phyloP scores from a whole-genome alignment of 2,797 vertebrate genomes.

The Dermochelys coriacea region DNA sequence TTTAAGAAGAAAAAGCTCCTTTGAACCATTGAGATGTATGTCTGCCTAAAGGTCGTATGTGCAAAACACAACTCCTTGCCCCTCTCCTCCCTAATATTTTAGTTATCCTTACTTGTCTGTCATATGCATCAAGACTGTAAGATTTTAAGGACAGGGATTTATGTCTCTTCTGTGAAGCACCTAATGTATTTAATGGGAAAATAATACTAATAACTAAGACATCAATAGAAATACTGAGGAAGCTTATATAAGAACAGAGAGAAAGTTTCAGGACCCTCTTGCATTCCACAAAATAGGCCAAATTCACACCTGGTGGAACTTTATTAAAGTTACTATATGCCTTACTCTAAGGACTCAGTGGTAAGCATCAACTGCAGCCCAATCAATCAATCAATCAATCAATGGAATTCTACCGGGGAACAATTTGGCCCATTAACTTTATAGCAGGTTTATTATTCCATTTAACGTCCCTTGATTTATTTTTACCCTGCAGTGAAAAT shows the following conservation, averaged over 20 bases:
- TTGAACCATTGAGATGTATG: neutral
- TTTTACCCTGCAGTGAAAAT: slow-evolving; percentile 74
- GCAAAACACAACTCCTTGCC: neutral
- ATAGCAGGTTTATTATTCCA: neutral
- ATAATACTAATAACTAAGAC: neutral
- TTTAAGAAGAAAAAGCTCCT: neutral
- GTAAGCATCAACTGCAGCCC: slow-evolving; percentile 13
- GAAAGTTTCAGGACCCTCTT: neutral
- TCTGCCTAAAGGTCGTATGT: neutral
- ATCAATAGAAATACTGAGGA: neutral
- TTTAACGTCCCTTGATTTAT: slow-evolving; percentile 49
- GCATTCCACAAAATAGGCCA: accelerated
- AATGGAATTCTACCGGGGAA: neutral
- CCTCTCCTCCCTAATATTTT: neutral
- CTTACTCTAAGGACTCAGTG: neutral
- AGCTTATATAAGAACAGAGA: neutral
- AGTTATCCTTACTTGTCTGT: slow-evolving; percentile 1
- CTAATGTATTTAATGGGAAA: neutral
- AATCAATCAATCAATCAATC: neutral
- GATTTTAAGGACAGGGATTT: neutral
- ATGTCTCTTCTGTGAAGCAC: neutral
- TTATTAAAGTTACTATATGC: neutral
- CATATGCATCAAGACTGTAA: neutral
- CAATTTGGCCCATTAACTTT: slow-evolving; percentile 22
- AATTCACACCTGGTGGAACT: slow-evolving; percentile 39